A percentile compares a stretch with the other conserved stretches of the same genome.
These are phyloP conservation scores for Atlantisia rogersi DNA, from an alignment of 2,113 vertebrate species.

Conservation along the genomic window DNA sequence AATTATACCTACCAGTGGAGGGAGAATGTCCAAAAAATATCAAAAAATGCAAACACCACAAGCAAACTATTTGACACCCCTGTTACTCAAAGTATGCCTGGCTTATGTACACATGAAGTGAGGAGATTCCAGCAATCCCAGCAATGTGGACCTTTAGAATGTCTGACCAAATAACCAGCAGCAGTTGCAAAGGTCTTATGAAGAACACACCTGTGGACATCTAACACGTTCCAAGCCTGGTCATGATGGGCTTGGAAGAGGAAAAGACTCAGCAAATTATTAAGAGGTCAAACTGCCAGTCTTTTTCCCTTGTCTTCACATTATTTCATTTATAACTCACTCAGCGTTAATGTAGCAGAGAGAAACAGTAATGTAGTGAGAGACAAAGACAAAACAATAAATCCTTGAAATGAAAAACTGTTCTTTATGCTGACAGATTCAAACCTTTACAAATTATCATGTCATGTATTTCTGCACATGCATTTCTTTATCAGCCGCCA, in stretches of 20 bases:
- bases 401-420: constrained; percentile 27
- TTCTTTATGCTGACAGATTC: constrained; percentile 11
- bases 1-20: background rate
- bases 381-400: constrained; percentile 21
- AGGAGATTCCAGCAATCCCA: background rate
- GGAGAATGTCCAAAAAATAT: background rate
- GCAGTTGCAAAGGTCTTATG: background rate
- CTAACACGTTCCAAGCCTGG: background rate
- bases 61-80: constrained; percentile 3
- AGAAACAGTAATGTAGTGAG: constrained; percentile 2
- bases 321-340: constrained; percentile 30
- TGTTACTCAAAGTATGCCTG: background rate
- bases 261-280: constrained; percentile 2
- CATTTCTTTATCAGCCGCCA: background rate
- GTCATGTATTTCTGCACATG: background rate
- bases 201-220: background rate
- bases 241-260: background rate
- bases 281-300: background rate
- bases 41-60: background rate
- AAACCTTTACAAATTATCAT: background rate
- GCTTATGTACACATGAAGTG: background rate
- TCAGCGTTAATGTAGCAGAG: constrained; percentile 29
- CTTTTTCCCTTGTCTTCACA: background rate
- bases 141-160: background rate
- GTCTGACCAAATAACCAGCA: background rate